Base-by-base conservation (phyloP, 2,113 vertebrate genomes). In the Pomatorhinus ruficollis region DNA sequence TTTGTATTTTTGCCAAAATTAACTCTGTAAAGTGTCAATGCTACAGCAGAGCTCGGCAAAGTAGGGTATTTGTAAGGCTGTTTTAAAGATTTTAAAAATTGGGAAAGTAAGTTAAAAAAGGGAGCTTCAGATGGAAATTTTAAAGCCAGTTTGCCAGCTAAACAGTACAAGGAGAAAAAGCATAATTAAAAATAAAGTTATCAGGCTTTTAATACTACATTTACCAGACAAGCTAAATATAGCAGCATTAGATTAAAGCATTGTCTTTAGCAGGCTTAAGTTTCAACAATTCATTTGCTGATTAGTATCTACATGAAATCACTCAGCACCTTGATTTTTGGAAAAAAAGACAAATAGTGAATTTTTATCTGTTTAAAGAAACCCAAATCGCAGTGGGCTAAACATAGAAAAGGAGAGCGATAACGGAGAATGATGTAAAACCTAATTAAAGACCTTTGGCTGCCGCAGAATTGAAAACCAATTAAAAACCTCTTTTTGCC, bases 371-470 rank as follows among this genome's bases (percentile, higher is more conserved):
- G 5, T 66, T 93, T 81, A 50, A 94, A 54, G 64, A 70, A 40
- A 27, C 28, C 33, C 42, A 81, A 65, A 88, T 57, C 68, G 75
- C 1, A 2, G 63, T 40, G 23, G 40, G 44, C 75, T 93, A 57
- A 85, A 50, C 3, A 2, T 5, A 57, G 72, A 77, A 82, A 82
- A 86, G 56, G 33, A 59, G 28, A 74, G 12, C 0, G 2, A 83
- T 40, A 78, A n/a, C 0, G 0, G 57, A 47, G 56, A 82, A 69
- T 27, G 63, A 63, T n/a, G 60, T 30, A 86, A 94, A 92, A 87
- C 50, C 83, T 94, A 92, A 94, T 93, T 96, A 96, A 92, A 91
- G 74, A 82, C 47, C 76, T 89, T 53, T 68, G 75, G 66, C 88
- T 86, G 50, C 37, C 0, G 0, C 80, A 33, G 54, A 63, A 44